A percentile compares a stretch with the other conserved stretches of the same genome.
Evolutionary conservation across 1,140 invertebrate genomes (phyloP).

Genomic region (Sarcophaga bullata): DNA sequence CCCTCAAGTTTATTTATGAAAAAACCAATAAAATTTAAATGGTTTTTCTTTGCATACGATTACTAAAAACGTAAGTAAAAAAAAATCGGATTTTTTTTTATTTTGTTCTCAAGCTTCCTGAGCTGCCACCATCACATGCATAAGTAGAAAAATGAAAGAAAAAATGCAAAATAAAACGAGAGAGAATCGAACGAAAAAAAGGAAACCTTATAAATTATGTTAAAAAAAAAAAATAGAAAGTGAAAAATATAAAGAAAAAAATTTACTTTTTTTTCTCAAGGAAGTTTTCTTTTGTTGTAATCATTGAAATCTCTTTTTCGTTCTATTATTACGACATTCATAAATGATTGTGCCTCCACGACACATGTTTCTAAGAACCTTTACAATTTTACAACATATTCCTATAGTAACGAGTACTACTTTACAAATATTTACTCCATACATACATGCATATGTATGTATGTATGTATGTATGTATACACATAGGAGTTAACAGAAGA

Average conservation of each 20-base stretch:
- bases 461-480: too few species aligned
- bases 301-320: background rate
- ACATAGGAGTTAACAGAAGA: too few species aligned
- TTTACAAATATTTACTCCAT: too few species aligned
- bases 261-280: background rate
- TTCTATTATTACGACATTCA: conserved; percentile 1
- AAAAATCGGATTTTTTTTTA: too few species aligned
- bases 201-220: conserved; percentile 25
- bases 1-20: conserved; percentile 57
- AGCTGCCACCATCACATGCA: background rate
- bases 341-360: background rate
- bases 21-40: conserved; percentile 66
- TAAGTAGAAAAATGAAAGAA: background rate
- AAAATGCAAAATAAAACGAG: conserved; percentile 32
- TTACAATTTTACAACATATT: background rate
- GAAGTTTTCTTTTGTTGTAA: background rate
- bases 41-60: conserved; percentile 59
- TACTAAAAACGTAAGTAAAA: conserved; percentile 49
- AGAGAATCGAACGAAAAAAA: background rate
- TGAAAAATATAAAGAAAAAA: too few species aligned
- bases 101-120: too few species aligned
- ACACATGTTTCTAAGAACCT: conserved; percentile 14
- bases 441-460: too few species aligned
- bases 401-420: too few species aligned
- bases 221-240: conserved; percentile 1